Evolutionary conservation across 2,888 invertebrate genomes (phyloP), one percentile per base, ranked within the genome.

Genomic region (Crocallis elinguaria): DNA sequence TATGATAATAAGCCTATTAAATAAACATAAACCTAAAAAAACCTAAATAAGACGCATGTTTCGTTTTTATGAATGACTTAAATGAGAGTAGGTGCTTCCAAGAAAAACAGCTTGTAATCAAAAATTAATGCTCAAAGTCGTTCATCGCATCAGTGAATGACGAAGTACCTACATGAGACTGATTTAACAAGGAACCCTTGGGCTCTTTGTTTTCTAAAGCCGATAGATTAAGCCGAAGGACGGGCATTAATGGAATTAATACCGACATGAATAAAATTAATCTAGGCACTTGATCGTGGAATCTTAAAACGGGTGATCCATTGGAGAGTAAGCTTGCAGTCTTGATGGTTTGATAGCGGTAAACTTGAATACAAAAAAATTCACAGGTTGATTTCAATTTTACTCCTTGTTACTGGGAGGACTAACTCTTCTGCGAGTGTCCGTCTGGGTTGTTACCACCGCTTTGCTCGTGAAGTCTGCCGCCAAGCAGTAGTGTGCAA

Each of bases 201-300:
- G 58, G 60, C 39, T 68, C 67, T 66, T 64, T 64, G 67, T 71
- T 67, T 52, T 21, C 41, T 39, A 62, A 73, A 71, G 63, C 71
- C 59, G 59, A 61, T 62, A 65, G 76, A 67, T 71, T 67, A 66
- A 69, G 52, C 57, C 59, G 64, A 52, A 59, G 57, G 55, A 50
- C 55, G 42, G 52, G 57, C 55, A 57, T 66, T 70, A 60, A 57
- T 17, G 52, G 66, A 63, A 68, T 73, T 69, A 69, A 67, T 66
- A 66, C 39, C 30, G 60, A 58, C 64, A 66, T 64, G 64, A 69
- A 68, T 70, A 75, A 67, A 57, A 45, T 44, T 45, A 42, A 37
- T 42, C 38, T 44, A n/a, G 41, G 21, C 19, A 9, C 12, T 38
- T 50, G 16, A 32, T 32, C 25, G 25, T 11, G 39, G 19, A 17